phyloP scores from a whole-genome alignment of 1,140 invertebrate genomes.

The Zaprionus nigranus region DNA sequence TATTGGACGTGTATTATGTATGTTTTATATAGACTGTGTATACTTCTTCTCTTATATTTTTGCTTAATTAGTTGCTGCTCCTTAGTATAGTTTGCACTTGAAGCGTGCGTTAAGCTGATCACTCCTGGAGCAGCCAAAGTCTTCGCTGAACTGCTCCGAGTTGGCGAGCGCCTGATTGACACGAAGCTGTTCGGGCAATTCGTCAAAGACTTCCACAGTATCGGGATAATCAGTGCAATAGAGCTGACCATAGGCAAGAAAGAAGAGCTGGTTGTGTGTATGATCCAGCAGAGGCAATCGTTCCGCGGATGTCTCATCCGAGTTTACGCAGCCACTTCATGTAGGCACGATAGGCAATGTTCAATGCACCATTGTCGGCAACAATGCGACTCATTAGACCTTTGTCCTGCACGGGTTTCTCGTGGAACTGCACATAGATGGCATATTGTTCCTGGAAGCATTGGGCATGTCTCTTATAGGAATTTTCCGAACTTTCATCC shows the following conservation, averaged over 20 bases:
- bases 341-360: constrained; percentile 95
- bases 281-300: constrained; percentile 92
- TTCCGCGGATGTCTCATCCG: constrained; percentile 84
- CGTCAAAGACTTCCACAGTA: constrained; percentile 53
- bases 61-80: neutral
- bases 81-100: constrained; percentile 88
- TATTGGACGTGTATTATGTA: constrained; percentile 28
- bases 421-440: constrained; percentile 55
- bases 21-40: neutral
- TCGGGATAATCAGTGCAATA: constrained; percentile 78
- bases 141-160: constrained; percentile 90
- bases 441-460: constrained; percentile 97
- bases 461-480: constrained; percentile 93
- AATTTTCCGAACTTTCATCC: constrained; percentile 95
- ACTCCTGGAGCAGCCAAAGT: constrained; percentile 88
- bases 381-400: constrained; percentile 92
- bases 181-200: constrained; percentile 88
- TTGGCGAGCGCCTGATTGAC: constrained; percentile 94
- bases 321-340: constrained; percentile 85
- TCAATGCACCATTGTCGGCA: constrained; percentile 96
- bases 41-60: neutral
- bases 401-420: constrained; percentile 85
- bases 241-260: constrained; percentile 94
- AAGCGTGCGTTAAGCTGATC: constrained; percentile 91
- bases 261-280: constrained; percentile 94